Evolutionary conservation across 2,888 invertebrate genomes (phyloP), one percentile per base, ranked within the genome.

Genomic region (Brenthis hecate): DNA sequence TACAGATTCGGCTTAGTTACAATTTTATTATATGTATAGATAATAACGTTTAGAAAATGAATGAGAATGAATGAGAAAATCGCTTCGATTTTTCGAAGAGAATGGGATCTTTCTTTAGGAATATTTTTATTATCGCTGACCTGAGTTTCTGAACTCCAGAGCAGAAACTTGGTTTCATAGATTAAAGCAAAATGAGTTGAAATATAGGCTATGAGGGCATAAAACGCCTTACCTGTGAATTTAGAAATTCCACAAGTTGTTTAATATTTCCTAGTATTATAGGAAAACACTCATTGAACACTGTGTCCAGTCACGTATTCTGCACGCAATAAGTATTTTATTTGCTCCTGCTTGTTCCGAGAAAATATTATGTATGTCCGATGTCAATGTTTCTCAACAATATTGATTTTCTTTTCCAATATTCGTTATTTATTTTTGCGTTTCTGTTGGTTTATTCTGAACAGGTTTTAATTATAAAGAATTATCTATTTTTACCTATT

Each of bases 291-390:
- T 11, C 19, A 14, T 61, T 53, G 32, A 68, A 43, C 66, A 53
- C 50, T 19, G 48, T 57, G 62, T 47, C 56, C 19, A 43, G 69
- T 69, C 69, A 69, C 69, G 69, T 69, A 66, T 62, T 19, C 47
- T 51, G 50, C 48, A 47, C 50, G 51, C 61, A 61, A 61, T 69
- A 60, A 53, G 48, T 50, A 48, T 56, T 58, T 28, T 64, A 68
- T 68, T 68, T 64, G 50, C 50, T 61, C 61, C 66, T 47, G 54
- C 65, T 58, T 48, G 58, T 58, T 66, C 66, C 61, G 16, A 32
- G 66, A 66, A 66, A 32, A 66, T 58, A 66, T 60, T 43, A 36
- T 66, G 55, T 55, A 61, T 48, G 61, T 36, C 32, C 61, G 48
- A 54, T 60, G 57, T 55, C 60, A 61, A 60, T 61, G 36, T 66